phyloP scores from a whole-genome alignment of 2,797 vertebrate genomes.

The Hyperoplus immaculatus region DNA sequence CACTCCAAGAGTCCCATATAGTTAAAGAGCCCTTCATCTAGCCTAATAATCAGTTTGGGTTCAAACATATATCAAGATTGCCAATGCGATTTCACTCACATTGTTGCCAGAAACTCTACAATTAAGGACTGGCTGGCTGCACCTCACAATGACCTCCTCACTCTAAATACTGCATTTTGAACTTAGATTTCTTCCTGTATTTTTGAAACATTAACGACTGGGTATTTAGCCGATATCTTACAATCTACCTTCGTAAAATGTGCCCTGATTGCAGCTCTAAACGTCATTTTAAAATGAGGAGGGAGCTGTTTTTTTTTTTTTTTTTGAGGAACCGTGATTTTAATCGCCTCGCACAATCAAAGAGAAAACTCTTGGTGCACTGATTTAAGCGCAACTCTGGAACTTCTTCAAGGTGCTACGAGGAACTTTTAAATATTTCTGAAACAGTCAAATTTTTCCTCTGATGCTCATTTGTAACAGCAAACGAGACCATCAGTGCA shows the following conservation, averaged over 20 bases:
- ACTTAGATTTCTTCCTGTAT: background rate
- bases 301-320: background rate
- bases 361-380: background rate
- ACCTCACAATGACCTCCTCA: background rate
- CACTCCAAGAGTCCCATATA: too few relatives aligned
- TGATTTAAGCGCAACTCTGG: background rate
- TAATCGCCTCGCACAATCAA: constrained; percentile 6
- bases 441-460: too few relatives aligned
- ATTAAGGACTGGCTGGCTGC: background rate
- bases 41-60: too few relatives aligned
- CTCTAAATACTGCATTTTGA: background rate
- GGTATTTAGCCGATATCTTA: background rate
- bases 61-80: background rate
- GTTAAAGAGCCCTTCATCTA: too few relatives aligned
- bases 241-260: constrained; percentile 1
- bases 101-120: background rate
- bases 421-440: too few relatives aligned
- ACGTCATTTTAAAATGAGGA: constrained; percentile 19
- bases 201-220: constrained; percentile 8
- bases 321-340: background rate
- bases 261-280: constrained; percentile 35
- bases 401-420: background rate
- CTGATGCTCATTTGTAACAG: too few relatives aligned
- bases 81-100: background rate
- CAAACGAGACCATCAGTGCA: too few relatives aligned